A percentile compares a stretch with the other conserved stretches of the same genome.
Evolutionary conservation across 2,888 invertebrate genomes (phyloP).

Genomic region (Clusia tigrina): DNA sequence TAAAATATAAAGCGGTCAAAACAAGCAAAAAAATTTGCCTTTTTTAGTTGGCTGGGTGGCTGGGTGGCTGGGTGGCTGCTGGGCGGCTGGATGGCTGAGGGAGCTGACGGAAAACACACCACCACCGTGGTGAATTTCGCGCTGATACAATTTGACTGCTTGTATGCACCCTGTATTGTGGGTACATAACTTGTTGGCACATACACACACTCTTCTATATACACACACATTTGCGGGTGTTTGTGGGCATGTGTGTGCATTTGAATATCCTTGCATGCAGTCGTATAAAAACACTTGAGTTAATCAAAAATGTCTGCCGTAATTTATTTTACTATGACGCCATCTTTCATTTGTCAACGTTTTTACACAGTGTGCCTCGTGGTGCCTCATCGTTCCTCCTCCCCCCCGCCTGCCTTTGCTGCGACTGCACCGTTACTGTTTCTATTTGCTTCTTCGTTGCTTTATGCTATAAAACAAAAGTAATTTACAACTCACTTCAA

Average conservation of each 20-base stretch:
- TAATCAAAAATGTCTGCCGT: constrained; percentile 63
- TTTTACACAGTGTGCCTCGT: constrained; percentile 19
- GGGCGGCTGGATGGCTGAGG: no score
- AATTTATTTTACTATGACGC: constrained; percentile 59
- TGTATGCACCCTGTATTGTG: constrained; percentile 45
- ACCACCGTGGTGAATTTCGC: constrained; percentile 18
- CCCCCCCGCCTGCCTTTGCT: constrained; percentile 31
- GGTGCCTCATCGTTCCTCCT: not conserved
- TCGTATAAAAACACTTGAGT: constrained; percentile 46
- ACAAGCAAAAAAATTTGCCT: no score
- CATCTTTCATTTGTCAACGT: constrained; percentile 46
- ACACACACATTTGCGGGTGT: constrained; percentile 1
- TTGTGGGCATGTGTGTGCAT: not conserved
- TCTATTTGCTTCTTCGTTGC: constrained; percentile 23
- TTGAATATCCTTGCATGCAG: not conserved
- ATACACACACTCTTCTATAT: not conserved
- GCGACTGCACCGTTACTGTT: constrained; percentile 39
- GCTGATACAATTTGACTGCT: not conserved
- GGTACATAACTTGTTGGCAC: not conserved
- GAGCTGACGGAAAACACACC: constrained; percentile 30
- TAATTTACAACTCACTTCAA: constrained; percentile 28
- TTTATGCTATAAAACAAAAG: constrained; percentile 31
- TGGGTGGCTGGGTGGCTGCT: no score
- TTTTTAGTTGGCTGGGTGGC: no score
- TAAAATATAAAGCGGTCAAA: no score